Base-by-base conservation (phyloP, 2,113 vertebrate genomes). In the Ictalurus punctatus region DNA sequence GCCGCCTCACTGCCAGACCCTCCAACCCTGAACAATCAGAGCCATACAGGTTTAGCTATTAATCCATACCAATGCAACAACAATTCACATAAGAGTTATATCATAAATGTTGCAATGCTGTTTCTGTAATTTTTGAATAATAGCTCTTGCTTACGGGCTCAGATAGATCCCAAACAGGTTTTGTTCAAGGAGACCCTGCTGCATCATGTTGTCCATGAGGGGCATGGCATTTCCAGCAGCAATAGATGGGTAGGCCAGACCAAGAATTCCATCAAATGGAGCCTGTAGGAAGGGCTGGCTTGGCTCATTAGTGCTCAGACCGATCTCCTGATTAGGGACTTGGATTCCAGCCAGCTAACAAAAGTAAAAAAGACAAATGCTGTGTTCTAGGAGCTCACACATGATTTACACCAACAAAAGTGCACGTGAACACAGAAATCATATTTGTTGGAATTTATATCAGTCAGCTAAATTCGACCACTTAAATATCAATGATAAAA, bases 341-440 rank as follows among this genome's bases (percentile, higher is more conserved):
- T 27, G 2, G 25, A 97, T 95, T 85, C 92, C 94, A 85, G 95
- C 94, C 87, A 97, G 90, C 96, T 97, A 90, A n/a, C 21, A 58
- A 69, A 73, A 71, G 71, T 19, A 74, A 84, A n/a, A 48, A 37
- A 87, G 0, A 83, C 7, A 37, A 59, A 59, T 59, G 30, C 80
- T 82, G 17, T 34, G 56, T 23, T 61, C 30, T 21, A 19, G 19
- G 59, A 6, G 17, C 54, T 23, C 1, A 58, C 1, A 58, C 17
- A 81, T 54, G 52, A 82, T 59, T 59, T 82, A 58, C 16, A 34
- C n/a, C 4, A 76, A 4, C 7, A 76, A 23, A 76, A 23, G 23
- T 78, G 21, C 40, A 25, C 48, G 1, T 30, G 44, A 80, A 58
- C 16, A 56, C 27, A 4, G 6, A 81, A 17, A 56, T 16, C 52